phyloP scores from a whole-genome alignment of 2,797 vertebrate genomes.

The Rhinatrema bivittatum region DNA sequence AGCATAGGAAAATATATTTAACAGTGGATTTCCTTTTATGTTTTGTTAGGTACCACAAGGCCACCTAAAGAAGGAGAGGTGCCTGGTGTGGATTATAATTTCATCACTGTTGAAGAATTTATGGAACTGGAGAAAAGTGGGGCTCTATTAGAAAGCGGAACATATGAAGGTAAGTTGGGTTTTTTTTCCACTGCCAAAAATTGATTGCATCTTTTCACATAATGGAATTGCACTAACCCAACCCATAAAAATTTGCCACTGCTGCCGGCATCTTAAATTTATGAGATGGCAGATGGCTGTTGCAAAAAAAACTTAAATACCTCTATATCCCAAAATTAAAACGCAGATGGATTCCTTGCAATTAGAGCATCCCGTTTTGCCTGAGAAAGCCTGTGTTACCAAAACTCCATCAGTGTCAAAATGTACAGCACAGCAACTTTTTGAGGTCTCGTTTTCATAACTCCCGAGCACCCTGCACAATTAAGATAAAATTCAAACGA shows the following conservation, averaged over 20 bases:
- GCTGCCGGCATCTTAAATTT: slow-evolving; percentile 4
- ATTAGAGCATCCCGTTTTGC: background rate
- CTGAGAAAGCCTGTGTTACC: background rate
- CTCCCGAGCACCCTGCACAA: background rate
- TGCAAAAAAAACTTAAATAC: too few species aligned
- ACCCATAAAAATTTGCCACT: slow-evolving; percentile 1
- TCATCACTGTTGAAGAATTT: slow-evolving; percentile 92
- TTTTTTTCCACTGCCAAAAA: background rate
- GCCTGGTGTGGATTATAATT: slow-evolving; percentile 97
- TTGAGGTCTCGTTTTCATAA: background rate
- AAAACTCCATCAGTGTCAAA: background rate
- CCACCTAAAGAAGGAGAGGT: slow-evolving; percentile 98
- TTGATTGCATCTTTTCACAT: background rate
- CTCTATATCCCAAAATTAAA: slow-evolving; percentile 8
- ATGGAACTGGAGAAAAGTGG: slow-evolving; percentile 97
- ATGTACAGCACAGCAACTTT: background rate
- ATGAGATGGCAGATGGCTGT: background rate
- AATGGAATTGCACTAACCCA: background rate
- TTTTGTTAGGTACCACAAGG: slow-evolving; percentile 85
- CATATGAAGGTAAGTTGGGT: slow-evolving; percentile 97
- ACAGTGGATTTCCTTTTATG: slow-evolving; percentile 28
- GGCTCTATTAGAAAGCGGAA: slow-evolving; percentile 93
- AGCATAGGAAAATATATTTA: too few species aligned
- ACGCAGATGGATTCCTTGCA: background rate
- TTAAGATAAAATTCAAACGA: slow-evolving; percentile 6